These are phyloP conservation scores for Bovichtus variegatus DNA, from an alignment of 2,797 vertebrate species.

Conservation along the genomic window DNA sequence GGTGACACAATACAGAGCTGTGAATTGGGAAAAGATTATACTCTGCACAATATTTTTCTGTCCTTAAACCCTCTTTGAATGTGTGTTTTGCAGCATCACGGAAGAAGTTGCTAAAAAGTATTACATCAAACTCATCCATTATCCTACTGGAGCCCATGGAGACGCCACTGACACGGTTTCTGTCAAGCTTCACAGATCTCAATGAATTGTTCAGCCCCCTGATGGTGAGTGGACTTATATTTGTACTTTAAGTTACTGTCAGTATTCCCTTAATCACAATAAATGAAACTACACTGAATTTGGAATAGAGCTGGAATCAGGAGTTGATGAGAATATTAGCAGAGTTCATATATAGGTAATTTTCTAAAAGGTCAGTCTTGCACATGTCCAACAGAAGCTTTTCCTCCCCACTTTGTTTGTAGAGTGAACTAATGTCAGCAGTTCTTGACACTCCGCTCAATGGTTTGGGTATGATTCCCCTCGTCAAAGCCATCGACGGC, in stretches of 20 bases:
- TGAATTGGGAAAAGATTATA: not conserved
- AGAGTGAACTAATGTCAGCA: constrained; percentile 82
- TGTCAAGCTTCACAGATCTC: constrained; percentile 85
- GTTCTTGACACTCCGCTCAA: constrained; percentile 85
- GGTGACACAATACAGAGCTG: not conserved
- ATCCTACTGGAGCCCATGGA: constrained; percentile 91
- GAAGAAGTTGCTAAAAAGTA: constrained; percentile 80
- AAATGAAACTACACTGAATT: not conserved
- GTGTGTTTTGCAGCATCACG: constrained; percentile 81
- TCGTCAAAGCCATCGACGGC: constrained; percentile 72
- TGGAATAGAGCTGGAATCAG: not conserved
- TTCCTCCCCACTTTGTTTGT: not conserved
- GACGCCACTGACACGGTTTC: constrained; percentile 87
- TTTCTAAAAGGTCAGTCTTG: not conserved
- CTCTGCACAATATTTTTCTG: not conserved
- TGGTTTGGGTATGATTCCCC: constrained; percentile 86
- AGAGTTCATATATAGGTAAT: not conserved
- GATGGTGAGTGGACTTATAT: constrained; percentile 66
- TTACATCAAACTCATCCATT: constrained; percentile 79
- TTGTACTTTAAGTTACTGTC: not conserved
- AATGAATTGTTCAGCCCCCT: constrained; percentile 85
- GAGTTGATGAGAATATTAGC: not conserved
- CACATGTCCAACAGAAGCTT: not conserved
- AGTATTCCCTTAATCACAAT: not conserved
- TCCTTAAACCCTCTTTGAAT: not conserved